Conservation (phyloP, 2,113 vertebrate genomes). For the Mesoclemmys tuberculata region DNA sequence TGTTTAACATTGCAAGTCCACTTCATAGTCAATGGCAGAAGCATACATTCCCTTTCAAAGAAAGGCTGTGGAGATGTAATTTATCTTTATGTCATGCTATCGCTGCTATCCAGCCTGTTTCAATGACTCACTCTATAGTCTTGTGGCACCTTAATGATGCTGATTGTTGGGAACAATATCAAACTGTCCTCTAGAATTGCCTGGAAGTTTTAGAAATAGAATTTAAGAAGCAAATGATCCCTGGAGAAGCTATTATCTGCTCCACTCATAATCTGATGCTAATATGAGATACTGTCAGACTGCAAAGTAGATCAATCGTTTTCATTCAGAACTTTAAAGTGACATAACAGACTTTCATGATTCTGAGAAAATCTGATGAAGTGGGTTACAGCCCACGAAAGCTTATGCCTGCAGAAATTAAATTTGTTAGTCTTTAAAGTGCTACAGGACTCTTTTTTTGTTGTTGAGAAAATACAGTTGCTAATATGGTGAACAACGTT, state of each 20-base stretch:
- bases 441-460: too few relatives aligned
- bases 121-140: neutral
- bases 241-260: constrained; percentile 13
- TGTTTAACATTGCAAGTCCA: rapidly evolving
- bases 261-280: neutral
- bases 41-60: neutral
- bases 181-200: neutral
- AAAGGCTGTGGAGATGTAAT: neutral
- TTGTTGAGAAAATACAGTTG: neutral
- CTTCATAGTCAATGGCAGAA: neutral
- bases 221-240: neutral
- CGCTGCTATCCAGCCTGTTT: neutral
- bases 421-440: too few relatives aligned
- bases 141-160: neutral
- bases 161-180: neutral
- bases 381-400: too few relatives aligned
- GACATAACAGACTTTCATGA: neutral
- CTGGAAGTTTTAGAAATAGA: constrained; percentile 26
- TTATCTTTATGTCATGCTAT: rapidly evolving
- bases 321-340: neutral
- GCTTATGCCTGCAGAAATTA: too few relatives aligned
- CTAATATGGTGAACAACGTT: neutral
- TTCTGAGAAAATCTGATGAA: neutral
- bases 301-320: rapidly evolving
- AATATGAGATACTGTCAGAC: constrained; percentile 7